A percentile compares a stretch with the other conserved stretches of the same genome.
These are phyloP conservation scores for Isoperla grammatica DNA, from an alignment of 2,888 invertebrate species.

Conservation along the genomic window DNA sequence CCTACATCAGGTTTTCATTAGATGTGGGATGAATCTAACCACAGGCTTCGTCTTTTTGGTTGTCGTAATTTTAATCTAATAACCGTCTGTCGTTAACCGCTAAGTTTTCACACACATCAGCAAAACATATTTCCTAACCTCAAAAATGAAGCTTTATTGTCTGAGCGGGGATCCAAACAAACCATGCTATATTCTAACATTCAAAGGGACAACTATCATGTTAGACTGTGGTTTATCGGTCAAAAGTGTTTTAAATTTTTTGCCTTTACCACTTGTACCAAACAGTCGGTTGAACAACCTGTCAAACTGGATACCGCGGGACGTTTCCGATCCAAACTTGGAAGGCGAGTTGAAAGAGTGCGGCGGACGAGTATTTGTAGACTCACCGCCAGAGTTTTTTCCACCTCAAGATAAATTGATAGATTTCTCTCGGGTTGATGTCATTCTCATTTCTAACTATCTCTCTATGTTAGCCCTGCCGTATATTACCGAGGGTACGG, in stretches of 20 bases:
- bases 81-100: too few species aligned
- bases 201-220: constrained; percentile 91
- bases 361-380: constrained; percentile 83
- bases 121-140: too few species aligned
- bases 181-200: constrained; percentile 89
- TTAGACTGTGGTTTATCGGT: constrained; percentile 90
- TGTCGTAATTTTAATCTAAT: too few species aligned
- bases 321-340: constrained; percentile 68
- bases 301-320: constrained; percentile 71
- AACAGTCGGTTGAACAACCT: constrained; percentile 68
- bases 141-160: constrained; percentile 55
- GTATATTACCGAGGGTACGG: constrained; percentile 90
- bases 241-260: constrained; percentile 81
- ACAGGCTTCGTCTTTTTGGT: too few species aligned
- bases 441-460: constrained; percentile 93
- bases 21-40: too few species aligned
- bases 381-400: constrained; percentile 90
- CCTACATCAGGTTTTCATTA: too few species aligned
- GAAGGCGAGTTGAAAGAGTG: constrained; percentile 91
- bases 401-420: constrained; percentile 83
- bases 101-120: too few species aligned
- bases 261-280: constrained; percentile 85
- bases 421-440: constrained; percentile 90
- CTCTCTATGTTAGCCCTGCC: constrained; percentile 94
- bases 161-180: constrained; percentile 89